A percentile compares a stretch with the other conserved stretches of the same genome.
These are phyloP conservation scores for Pelobates cultripes DNA, from an alignment of 2,797 vertebrate species.

Conservation along the genomic window DNA sequence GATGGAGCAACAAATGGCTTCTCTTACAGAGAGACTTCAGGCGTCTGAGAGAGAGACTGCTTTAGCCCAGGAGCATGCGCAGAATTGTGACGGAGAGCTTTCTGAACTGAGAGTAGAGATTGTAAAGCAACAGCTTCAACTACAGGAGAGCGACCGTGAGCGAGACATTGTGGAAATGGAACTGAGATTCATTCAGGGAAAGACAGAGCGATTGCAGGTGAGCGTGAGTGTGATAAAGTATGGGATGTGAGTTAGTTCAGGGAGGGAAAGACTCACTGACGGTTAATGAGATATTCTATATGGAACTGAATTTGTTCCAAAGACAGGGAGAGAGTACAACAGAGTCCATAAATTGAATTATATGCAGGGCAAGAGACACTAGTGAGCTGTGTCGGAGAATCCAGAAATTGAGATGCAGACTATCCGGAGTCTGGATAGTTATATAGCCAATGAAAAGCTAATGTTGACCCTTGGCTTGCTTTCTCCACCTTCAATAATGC, in stretches of 20 bases:
- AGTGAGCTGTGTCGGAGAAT: no score
- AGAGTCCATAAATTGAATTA: no score
- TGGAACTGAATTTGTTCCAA: not conserved
- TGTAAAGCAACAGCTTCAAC: constrained; percentile 36
- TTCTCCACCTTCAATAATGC: no score
- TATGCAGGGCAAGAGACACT: no score
- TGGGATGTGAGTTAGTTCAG: not conserved
- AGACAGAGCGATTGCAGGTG: constrained; percentile 71
- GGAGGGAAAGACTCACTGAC: not conserved
- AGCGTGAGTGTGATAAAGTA: constrained; percentile 15
- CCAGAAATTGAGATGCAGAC: no score
- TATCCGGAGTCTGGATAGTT: no score
- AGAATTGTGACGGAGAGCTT: constrained; percentile 20
- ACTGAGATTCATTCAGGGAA: constrained; percentile 64
- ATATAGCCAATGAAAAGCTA: no score
- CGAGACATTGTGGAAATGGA: constrained; percentile 71
- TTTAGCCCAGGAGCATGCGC: not conserved
- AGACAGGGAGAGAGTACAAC: no score
- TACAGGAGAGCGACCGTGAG: constrained; percentile 69
- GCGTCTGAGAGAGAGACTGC: constrained; percentile 2
- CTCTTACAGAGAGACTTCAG: constrained; percentile 40
- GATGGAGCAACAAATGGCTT: constrained; percentile 72
- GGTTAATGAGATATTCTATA: not conserved
- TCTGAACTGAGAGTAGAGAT: constrained; percentile 3
- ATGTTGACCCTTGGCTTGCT: no score